A percentile compares a stretch with the other conserved stretches of the same genome.
Evolutionary conservation across 1,140 invertebrate genomes (phyloP).

Genomic region (Drosophila setifemur): DNA sequence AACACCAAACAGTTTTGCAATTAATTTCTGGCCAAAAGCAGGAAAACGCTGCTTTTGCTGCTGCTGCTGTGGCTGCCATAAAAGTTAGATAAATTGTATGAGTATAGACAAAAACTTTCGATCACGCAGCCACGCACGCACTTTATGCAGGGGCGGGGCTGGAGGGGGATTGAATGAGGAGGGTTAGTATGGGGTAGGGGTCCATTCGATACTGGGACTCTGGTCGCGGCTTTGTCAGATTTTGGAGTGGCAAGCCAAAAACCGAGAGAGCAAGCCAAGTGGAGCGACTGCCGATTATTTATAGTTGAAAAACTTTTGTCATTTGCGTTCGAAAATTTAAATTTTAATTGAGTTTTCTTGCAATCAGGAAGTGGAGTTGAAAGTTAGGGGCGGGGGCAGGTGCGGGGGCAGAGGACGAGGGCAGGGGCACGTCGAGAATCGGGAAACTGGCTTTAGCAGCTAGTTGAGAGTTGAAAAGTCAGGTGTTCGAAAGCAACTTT

Average conservation of each 20-base stretch:
- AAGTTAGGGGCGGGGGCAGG: neutral
- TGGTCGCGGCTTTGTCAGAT: conserved; percentile 62
- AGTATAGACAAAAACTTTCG: conserved; percentile 77
- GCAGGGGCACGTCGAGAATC: too few species aligned
- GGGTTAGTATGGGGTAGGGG: neutral
- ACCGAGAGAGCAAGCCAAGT: conserved; percentile 56
- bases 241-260: conserved; percentile 69
- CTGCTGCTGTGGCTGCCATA: conserved; percentile 59
- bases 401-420: neutral
- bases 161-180: neutral
- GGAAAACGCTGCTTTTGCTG: conserved; percentile 43
- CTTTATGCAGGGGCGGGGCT: conserved; percentile 19
- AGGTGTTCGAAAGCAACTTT: conserved; percentile 68
- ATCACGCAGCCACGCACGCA: conserved; percentile 73
- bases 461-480: conserved; percentile 59
- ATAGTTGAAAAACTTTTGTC: conserved; percentile 80
- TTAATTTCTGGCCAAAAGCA: conserved; percentile 73
- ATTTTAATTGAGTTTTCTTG: conserved; percentile 80
- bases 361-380: conserved; percentile 27
- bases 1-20: conserved; percentile 73
- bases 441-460: neutral
- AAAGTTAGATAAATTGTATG: conserved; percentile 78
- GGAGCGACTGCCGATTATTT: conserved; percentile 74
- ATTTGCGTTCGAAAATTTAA: conserved; percentile 81
- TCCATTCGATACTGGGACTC: neutral